Conservation (phyloP, 2,797 vertebrate species). For the Cyprinodon diabolis region DNA sequence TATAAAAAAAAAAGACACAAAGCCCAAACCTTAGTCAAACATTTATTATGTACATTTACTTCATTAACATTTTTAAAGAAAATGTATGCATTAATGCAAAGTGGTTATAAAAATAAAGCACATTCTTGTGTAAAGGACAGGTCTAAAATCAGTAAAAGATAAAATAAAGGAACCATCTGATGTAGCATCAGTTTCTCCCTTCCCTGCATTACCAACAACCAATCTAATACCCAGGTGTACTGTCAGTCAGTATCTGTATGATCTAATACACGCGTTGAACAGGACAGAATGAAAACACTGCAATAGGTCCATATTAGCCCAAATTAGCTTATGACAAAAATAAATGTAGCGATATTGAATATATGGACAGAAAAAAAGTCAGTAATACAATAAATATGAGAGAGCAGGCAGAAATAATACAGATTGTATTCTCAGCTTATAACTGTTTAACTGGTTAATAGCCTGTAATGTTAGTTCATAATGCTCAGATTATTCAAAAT, state of each 20-base stretch:
- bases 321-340: constrained; percentile 27
- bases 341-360: constrained; percentile 24
- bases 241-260: constrained; percentile 27
- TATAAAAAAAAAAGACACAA: background rate
- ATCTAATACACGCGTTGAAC: constrained; percentile 46
- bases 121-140: constrained; percentile 67
- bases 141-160: constrained; percentile 62
- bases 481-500: constrained; percentile 34
- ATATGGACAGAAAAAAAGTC: constrained; percentile 10
- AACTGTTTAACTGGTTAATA: constrained; percentile 30
- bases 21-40: constrained; percentile 55
- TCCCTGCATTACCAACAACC: constrained; percentile 5
- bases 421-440: constrained; percentile 46
- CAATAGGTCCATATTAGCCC: constrained; percentile 33
- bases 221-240: constrained; percentile 16
- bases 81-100: constrained; percentile 65
- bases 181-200: constrained; percentile 43
- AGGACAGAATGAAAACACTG: constrained; percentile 43
- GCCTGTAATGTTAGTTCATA: constrained; percentile 11
- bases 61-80: constrained; percentile 58
- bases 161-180: constrained; percentile 58
- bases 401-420: constrained; percentile 39
- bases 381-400: constrained; percentile 35
- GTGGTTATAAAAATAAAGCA: constrained; percentile 82
- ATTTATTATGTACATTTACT: constrained; percentile 71